phyloP scores from a whole-genome alignment of 2,113 vertebrate genomes.

The Buteo buteo region DNA sequence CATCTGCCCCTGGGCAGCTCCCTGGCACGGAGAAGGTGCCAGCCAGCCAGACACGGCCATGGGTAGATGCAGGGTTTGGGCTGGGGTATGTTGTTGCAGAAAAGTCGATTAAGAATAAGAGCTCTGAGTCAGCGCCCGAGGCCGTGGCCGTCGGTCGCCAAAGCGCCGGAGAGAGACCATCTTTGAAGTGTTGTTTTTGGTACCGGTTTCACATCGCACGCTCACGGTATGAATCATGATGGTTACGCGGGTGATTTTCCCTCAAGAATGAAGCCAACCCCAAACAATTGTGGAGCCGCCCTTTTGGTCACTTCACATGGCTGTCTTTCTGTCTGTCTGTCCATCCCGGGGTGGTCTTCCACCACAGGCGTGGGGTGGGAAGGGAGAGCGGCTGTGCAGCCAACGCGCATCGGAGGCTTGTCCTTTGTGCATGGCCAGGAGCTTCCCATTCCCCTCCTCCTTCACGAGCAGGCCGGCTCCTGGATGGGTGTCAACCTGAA shows the following conservation, averaged over 20 bases:
- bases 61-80: not conserved
- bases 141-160: not conserved
- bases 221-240: conserved; percentile 14
- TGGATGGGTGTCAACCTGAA: not conserved
- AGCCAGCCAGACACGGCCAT: not conserved
- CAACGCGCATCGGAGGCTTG: fast-evolving
- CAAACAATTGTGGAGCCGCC: not conserved
- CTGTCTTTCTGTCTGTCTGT: not conserved
- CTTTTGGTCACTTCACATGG: not conserved
- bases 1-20: not conserved
- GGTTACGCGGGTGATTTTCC: conserved; percentile 31
- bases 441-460: not conserved
- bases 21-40: not conserved
- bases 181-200: conserved; percentile 57
- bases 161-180: not conserved
- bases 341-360: not conserved
- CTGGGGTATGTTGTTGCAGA: not conserved
- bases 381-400: fast-evolving
- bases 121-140: conserved; percentile 42
- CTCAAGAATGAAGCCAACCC: conserved; percentile 23
- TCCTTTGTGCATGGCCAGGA: not conserved
- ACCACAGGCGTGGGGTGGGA: not conserved
- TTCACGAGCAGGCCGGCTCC: not conserved
- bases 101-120: conserved; percentile 47
- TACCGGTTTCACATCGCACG: not conserved